A percentile compares a stretch with the other conserved stretches of the same genome.
phyloP scores from a whole-genome alignment of 2,113 vertebrate species.

The Rhadina sibilatrix region DNA sequence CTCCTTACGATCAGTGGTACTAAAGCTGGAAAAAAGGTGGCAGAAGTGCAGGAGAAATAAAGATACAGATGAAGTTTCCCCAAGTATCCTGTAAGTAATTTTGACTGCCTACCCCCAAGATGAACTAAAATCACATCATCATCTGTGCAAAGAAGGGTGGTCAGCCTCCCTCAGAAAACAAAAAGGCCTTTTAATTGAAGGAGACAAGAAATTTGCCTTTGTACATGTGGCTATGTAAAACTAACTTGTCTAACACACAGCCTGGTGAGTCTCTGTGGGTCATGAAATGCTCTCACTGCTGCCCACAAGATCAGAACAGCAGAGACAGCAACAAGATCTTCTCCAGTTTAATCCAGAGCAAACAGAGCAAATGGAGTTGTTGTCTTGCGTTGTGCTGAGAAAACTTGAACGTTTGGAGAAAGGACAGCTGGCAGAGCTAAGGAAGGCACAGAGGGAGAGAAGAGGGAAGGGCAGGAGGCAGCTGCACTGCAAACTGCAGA shows the following conservation, averaged over 20 bases:
- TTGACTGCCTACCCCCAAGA: neutral
- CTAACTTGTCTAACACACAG: neutral
- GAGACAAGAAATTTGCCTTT: neutral
- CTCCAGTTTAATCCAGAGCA: neutral
- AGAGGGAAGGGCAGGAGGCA: neutral
- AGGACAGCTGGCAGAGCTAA: neutral
- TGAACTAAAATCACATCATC: neutral
- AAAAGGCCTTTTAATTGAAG: neutral
- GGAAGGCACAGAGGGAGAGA: neutral
- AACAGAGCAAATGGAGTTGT: neutral
- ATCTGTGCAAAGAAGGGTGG: neutral
- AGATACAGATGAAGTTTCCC: neutral
- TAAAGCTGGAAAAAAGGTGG: neutral
- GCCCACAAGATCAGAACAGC: neutral
- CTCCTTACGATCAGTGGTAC: neutral
- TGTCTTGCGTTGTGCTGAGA: neutral
- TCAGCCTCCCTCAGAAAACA: neutral
- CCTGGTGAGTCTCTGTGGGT: neutral
- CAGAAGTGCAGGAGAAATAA: neutral
- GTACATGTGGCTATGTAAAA: neutral
- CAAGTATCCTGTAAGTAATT: neutral
- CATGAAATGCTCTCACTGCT: neutral
- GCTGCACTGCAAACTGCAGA: neutral
- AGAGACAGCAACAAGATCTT: neutral
- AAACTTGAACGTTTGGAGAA: neutral